Evolutionary conservation across 2,113 vertebrate species (phyloP).

Genomic region (Pedetes capensis): DNA sequence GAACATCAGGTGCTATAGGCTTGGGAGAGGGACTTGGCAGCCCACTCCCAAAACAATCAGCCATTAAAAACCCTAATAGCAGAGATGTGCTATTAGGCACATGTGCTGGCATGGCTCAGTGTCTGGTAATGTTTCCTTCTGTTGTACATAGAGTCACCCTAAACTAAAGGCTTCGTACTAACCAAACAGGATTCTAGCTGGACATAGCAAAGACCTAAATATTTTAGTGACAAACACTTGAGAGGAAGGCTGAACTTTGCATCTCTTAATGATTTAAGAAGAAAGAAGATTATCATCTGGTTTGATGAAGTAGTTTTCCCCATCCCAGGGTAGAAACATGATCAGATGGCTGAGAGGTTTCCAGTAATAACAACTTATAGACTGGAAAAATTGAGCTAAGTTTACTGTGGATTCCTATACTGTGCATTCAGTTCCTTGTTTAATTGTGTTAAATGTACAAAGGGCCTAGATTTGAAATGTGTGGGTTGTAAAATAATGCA

Average conservation of each 20-base stretch:
- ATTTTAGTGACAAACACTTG: background rate
- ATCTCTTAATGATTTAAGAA: background rate
- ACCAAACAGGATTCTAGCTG: background rate
- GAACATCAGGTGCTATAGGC: too few species aligned
- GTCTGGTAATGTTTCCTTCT: too few species aligned
- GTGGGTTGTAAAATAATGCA: background rate
- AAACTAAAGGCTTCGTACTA: background rate
- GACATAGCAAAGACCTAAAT: background rate
- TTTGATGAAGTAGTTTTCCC: background rate
- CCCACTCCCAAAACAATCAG: too few species aligned
- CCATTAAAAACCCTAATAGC: too few species aligned
- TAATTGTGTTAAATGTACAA: background rate
- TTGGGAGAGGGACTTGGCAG: too few species aligned
- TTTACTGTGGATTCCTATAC: background rate
- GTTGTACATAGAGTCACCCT: too few species aligned
- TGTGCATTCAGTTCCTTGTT: background rate
- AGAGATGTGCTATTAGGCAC: too few species aligned
- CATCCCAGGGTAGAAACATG: background rate
- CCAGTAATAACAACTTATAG: background rate
- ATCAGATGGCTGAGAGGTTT: slow-evolving; percentile 22
- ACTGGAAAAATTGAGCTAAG: background rate
- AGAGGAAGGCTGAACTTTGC: background rate
- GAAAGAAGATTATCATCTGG: background rate
- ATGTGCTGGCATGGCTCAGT: too few species aligned
- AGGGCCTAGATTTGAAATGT: slow-evolving; percentile 15